A percentile compares a stretch with the other conserved stretches of the same genome.
Evolutionary conservation across 2,888 invertebrate genomes (phyloP).

Genomic region (Brachylomia viminalis): DNA sequence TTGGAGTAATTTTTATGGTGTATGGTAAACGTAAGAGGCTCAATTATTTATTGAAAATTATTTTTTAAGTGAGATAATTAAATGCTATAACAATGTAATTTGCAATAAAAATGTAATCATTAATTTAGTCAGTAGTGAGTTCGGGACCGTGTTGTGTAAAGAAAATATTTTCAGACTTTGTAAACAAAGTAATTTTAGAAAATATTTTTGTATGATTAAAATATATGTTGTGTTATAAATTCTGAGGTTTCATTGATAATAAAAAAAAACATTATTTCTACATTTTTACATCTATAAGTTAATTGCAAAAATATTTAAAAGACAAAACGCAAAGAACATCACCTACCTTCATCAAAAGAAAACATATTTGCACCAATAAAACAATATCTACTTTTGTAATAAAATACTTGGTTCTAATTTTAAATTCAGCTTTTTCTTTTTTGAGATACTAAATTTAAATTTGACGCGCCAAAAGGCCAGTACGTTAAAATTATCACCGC

Average conservation of each 20-base stretch:
- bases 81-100: constrained; percentile 52
- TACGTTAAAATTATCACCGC: constrained; percentile 55
- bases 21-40: constrained; percentile 81
- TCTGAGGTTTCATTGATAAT: constrained; percentile 46
- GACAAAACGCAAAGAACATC: neutral
- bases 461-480: constrained; percentile 46
- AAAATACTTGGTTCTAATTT: constrained; percentile 35
- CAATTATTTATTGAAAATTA: constrained; percentile 76
- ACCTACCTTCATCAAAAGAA: neutral
- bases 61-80: constrained; percentile 54
- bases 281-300: too few species aligned
- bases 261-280: neutral
- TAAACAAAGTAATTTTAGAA: constrained; percentile 71
- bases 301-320: neutral
- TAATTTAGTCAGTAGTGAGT: constrained; percentile 44
- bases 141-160: constrained; percentile 48
- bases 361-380: neutral
- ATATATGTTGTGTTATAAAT: constrained; percentile 55
- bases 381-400: neutral
- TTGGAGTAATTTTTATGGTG: constrained; percentile 76
- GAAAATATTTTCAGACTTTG: constrained; percentile 76
- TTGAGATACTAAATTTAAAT: constrained; percentile 42
- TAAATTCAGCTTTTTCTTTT: constrained; percentile 7
- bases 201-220: constrained; percentile 74
- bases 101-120: constrained; percentile 54